These are phyloP conservation scores for Lepas anatifera DNA, from an alignment of 2,888 invertebrate genomes.

Conservation along the genomic window DNA sequence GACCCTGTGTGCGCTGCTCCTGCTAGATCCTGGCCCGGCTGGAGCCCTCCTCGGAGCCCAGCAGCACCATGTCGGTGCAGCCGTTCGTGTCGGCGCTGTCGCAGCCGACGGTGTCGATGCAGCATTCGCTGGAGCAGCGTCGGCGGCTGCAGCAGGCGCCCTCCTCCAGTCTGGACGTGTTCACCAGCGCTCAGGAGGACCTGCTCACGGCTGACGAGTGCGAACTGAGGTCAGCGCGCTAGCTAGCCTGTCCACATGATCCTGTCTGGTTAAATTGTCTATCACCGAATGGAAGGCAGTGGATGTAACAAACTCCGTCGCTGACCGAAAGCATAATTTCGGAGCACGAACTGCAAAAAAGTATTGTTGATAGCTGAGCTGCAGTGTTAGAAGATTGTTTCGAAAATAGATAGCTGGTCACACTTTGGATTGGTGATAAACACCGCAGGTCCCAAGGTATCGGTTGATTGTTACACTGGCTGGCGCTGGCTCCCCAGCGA, in stretches of 20 bases:
- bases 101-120: not conserved
- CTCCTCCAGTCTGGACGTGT: not conserved
- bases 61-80: not conserved
- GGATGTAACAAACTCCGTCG: no score
- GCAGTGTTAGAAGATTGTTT: no score
- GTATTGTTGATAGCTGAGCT: no score
- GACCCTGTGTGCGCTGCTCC: not conserved
- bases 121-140: not conserved
- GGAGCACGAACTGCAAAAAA: no score
- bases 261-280: not conserved
- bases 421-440: no score
- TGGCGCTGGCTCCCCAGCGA: not conserved
- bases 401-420: no score
- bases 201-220: slow-evolving; percentile 2
- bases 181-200: not conserved
- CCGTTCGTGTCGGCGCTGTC: not conserved
- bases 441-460: not conserved
- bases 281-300: no score
- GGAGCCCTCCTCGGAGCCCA: not conserved
- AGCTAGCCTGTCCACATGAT: no score
- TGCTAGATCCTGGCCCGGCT: not conserved
- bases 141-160: not conserved
- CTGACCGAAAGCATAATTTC: no score
- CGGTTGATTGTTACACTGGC: not conserved
- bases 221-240: not conserved